Evolutionary conservation across 2,113 vertebrate species (phyloP), one percentile per base, ranked within the genome.

Genomic region (Corythoichthys intestinalis): DNA sequence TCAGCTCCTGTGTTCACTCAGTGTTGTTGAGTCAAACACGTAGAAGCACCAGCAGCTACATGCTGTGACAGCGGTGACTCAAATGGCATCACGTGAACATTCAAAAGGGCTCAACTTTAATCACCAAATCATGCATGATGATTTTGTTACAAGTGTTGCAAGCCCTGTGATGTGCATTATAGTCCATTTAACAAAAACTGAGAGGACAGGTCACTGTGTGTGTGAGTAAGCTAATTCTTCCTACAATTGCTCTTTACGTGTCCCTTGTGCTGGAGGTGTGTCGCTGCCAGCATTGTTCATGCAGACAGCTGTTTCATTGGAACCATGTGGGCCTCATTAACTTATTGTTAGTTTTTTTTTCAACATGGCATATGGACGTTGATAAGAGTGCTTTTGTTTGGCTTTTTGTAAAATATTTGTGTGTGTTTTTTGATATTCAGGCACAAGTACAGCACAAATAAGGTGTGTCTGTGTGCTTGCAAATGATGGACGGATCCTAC

Each of bases 271-370:
- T 82, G 66, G 69, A 76, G 80, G 78, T 83, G 77, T 72, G 72
- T 69, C 72, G 86, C 87, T 86, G 82, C 86, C 87, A 87, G 87
- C 83, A 90, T 90, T 90, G 86, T 90, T 88, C 85, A 71, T 85
- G 20, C 81, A 79, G 62, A 71, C 87, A 88, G 88, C 89, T 90
- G 88, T 86, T 79, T 90, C 86, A 83, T 76, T 38, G n/a, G 67
- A 76, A 57, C 81, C 81, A 83, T 82, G 81, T 72, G 77, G 63
- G 28, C 65, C 67, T 71, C 50, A 7, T 64, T 67, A 34, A 38
- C 46, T 57, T 70, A 61, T 70, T 66, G 53, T 76, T 65, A 74
- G 48, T 15, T 50, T 50, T 50, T 50, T 50, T 50, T 76, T 44
- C 14, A 64, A 72, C 15, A 6, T 44, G 60, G 38, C 34, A 39